These are phyloP conservation scores for Phasia obesa DNA, from an alignment of 2,888 invertebrate genomes.

Conservation along the genomic window DNA sequence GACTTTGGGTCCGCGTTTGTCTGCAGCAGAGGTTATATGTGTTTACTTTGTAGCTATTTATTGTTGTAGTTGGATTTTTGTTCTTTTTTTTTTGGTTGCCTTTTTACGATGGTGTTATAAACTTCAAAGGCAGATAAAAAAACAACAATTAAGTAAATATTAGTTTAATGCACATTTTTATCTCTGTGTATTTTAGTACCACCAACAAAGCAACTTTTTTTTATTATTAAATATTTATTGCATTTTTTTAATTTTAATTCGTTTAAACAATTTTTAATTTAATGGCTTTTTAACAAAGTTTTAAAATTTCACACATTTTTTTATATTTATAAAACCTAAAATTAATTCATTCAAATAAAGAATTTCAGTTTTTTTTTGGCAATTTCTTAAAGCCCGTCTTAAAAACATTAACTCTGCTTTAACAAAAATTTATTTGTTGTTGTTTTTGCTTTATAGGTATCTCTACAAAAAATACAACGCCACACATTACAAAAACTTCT, in stretches of 20 bases:
- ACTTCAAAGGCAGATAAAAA: slow-evolving; percentile 50
- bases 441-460: too few relatives aligned
- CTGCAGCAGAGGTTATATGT: background rate
- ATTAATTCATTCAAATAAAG: too few relatives aligned
- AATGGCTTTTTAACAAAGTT: slow-evolving; percentile 13
- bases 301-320: slow-evolving; percentile 38
- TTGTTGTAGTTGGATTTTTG: slow-evolving; percentile 3
- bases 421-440: background rate
- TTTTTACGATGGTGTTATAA: slow-evolving; percentile 55
- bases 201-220: slow-evolving; percentile 33
- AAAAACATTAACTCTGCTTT: too few relatives aligned
- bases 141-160: slow-evolving; percentile 52
- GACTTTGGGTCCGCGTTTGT: background rate
- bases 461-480: too few relatives aligned
- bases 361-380: too few relatives aligned
- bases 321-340: too few relatives aligned
- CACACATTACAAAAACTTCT: background rate
- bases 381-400: too few relatives aligned
- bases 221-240: too few relatives aligned
- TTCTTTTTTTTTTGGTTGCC: slow-evolving; percentile 46
- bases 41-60: slow-evolving; percentile 15
- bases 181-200: slow-evolving; percentile 12
- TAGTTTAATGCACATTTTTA: slow-evolving; percentile 54
- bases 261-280: background rate
- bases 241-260: background rate